A percentile compares a stretch with the other conserved stretches of the same genome.
phyloP scores from a whole-genome alignment of 2,797 vertebrate genomes.

The Sorex maritimensis region DNA sequence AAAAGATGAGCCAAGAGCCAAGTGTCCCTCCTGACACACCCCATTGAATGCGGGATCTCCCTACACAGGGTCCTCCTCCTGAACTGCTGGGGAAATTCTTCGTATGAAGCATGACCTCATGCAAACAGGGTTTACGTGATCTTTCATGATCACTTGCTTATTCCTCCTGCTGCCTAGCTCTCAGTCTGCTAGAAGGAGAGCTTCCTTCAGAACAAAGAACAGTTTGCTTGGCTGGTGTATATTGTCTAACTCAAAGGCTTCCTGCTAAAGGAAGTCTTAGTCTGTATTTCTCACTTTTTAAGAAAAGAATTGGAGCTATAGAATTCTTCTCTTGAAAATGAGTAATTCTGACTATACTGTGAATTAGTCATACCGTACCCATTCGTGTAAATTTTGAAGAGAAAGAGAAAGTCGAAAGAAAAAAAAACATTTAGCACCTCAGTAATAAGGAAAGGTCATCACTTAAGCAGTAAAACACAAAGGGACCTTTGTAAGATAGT shows the following conservation, averaged over 20 bases:
- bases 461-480: not conserved
- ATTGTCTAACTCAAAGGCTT: not conserved
- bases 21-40: rapidly evolving
- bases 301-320: conserved; percentile 28
- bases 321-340: conserved; percentile 23
- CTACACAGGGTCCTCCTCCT: not conserved
- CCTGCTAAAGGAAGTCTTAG: not conserved
- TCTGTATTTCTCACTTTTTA: not conserved
- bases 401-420: conserved; percentile 37
- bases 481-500: not conserved
- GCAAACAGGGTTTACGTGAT: not conserved
- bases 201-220: not conserved
- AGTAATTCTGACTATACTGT: not conserved
- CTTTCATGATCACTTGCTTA: not conserved
- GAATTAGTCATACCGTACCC: not conserved
- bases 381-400: conserved; percentile 58
- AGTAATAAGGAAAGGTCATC: not conserved
- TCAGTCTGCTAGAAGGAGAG: not conserved
- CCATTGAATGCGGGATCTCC: not conserved
- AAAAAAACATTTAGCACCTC: not conserved
- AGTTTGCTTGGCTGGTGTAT: not conserved
- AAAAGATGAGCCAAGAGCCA: not conserved
- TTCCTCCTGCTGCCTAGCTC: not conserved
- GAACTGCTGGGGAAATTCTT: not conserved
- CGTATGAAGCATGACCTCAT: not conserved